Conservation (phyloP, 2,797 vertebrate species). For the Chelon labrosus region DNA sequence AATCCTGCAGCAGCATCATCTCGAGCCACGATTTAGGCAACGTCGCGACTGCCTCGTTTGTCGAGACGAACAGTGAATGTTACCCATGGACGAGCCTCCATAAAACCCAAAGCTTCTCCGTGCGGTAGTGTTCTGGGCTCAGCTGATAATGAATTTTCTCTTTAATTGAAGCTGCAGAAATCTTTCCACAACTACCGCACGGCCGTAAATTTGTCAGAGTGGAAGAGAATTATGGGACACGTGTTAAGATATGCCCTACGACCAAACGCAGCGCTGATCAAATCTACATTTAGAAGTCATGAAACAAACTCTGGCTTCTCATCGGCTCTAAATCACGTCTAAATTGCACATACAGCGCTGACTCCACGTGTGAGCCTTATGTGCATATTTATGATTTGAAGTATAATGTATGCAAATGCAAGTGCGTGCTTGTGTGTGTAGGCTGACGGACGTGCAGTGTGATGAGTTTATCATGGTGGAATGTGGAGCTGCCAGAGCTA, state of each 20-base stretch:
- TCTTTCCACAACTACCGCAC: constrained; percentile 1
- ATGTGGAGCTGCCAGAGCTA: constrained; percentile 72
- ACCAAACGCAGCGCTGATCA: constrained; percentile 5
- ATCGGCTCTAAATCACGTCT: constrained; percentile 12
- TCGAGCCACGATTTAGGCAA: constrained; percentile 8
- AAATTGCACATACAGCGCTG: constrained; percentile 16
- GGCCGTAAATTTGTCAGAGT: neutral
- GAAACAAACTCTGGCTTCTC: constrained; percentile 1
- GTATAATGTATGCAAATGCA: constrained; percentile 35
- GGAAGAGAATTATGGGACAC: neutral
- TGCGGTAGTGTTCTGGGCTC: neutral
- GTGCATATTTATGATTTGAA: constrained; percentile 25
- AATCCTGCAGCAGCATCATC: constrained; percentile 33
- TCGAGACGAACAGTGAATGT: constrained; percentile 13
- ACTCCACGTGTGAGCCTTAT: neutral
- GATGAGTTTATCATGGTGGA: constrained; percentile 74
- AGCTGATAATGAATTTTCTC: constrained; percentile 3
- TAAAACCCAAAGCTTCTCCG: constrained; percentile 6
- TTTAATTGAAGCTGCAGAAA: neutral
- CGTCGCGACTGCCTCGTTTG: constrained; percentile 9
- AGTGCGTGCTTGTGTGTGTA: constrained; percentile 24
- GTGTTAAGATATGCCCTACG: constrained; percentile 26
- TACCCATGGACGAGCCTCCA: constrained; percentile 11
- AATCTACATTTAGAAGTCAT: constrained; percentile 7
- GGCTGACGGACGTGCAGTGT: constrained; percentile 49